Base-by-base conservation (phyloP, 2,888 invertebrate genomes). In the Unio pictorum region DNA sequence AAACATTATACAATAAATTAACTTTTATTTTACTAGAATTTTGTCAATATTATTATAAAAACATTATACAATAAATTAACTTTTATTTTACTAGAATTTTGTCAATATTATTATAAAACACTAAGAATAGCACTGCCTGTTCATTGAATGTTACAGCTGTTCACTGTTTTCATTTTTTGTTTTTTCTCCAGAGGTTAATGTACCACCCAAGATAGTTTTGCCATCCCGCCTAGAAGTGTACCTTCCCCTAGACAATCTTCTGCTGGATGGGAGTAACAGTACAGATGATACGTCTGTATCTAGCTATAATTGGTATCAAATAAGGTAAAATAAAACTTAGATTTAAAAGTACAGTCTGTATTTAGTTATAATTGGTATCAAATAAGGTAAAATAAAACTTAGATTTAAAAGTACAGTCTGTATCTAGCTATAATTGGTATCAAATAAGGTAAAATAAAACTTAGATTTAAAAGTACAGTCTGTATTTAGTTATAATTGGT, bases 331-430 rank as follows among this genome's bases (percentile, higher is more conserved):
- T n/a, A n/a, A n/a, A n/a, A n/a, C n/a, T n/a, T n/a, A n/a, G n/a
- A n/a, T n/a, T n/a, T n/a, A n/a, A n/a, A n/a, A n/a, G n/a, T n/a
- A n/a, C n/a, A n/a, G 85, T 93, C 94, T 84, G 95, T 97, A 76
- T 93, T 93, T 34, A 93, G 93, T 56, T 97, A 94, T 92, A 93
- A 93, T 18, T 98, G 98, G 98, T 93, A 94, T 80, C 95, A 96
- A 88, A 90, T 95, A 11, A 93, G 91, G 93, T 93, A 89, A 75
- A 79, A 23, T 23, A 23, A 23, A 23, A 23, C 23, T 23, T 23
- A 23, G 23, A 23, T 23, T 23, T 23, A 23, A 23, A 23, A 23
- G 23, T 0, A 23, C 23, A 23, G 85, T 93, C 94, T 84, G 95
- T 97, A 76, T 93, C 93, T 34, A 93, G 93, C 56, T 97, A 94